Conservation (phyloP, 1,140 invertebrate species). For the Platorchestia sp. region DNA sequence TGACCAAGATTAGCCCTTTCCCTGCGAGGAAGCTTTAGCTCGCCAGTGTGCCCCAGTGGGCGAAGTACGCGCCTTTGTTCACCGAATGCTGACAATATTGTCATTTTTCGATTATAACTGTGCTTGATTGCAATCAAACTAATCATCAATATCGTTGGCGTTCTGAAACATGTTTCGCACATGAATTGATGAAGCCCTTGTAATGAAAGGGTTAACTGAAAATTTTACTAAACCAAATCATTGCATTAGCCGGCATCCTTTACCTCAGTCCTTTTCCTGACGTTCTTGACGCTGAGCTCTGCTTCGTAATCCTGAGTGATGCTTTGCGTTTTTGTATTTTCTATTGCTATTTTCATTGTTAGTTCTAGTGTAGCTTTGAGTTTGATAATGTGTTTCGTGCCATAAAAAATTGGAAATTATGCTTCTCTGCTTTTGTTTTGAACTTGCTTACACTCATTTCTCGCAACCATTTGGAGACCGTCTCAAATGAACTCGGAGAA, state of each 20-base stretch:
- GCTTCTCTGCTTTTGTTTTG: not conserved
- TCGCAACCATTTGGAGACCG: not conserved
- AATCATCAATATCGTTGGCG: not conserved
- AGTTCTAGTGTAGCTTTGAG: not conserved
- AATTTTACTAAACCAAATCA: not conserved
- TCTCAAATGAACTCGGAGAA: not conserved
- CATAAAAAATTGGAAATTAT: not conserved
- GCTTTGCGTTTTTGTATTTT: not conserved
- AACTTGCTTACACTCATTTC: not conserved
- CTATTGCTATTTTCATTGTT: not conserved
- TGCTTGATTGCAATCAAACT: not conserved
- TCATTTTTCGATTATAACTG: not conserved
- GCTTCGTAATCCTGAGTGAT: not conserved
- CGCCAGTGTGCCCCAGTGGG: not conserved
- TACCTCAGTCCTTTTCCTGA: not conserved
- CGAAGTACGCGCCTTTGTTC: not conserved
- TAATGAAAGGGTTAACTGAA: not conserved
- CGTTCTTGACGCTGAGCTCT: not conserved
- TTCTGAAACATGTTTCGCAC: not conserved
- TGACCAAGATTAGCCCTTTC: not conserved
- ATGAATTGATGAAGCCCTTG: not conserved
- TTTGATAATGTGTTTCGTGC: not conserved
- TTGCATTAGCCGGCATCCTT: not conserved
- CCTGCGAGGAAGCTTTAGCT: not conserved
- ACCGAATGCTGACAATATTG: not conserved